phyloP scores from a whole-genome alignment of 2,113 vertebrate species.

The Phylloscopus trochilus region DNA sequence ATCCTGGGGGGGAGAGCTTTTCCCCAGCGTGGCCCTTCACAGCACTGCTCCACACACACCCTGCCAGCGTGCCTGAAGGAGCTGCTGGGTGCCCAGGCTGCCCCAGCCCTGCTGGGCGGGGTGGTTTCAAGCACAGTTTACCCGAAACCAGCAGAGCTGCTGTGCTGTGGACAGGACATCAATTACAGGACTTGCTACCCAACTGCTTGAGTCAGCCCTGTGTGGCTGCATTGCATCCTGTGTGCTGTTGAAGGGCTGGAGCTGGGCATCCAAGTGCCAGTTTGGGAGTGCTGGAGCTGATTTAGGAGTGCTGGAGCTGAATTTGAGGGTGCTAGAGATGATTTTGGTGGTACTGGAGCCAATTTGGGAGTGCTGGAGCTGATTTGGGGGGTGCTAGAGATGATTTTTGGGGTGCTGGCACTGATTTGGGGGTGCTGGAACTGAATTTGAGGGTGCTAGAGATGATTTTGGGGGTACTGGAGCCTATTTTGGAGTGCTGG shows the following conservation, averaged over 20 bases:
- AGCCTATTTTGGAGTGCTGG: neutral
- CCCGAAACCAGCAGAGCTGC: constrained; percentile 49
- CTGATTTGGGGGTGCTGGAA: neutral
- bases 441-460: neutral
- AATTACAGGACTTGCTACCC: constrained; percentile 38
- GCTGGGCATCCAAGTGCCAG: rapidly evolving
- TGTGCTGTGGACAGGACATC: neutral
- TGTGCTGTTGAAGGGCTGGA: rapidly evolving
- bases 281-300: neutral
- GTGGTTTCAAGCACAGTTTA: constrained; percentile 57
- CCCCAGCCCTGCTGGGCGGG: constrained; percentile 44
- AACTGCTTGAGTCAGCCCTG: neutral
- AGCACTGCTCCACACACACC: neutral
- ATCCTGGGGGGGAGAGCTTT: neutral
- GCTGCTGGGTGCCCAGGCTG: neutral
- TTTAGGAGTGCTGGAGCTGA: neutral
- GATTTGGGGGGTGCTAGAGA: neutral
- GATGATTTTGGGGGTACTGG: neutral
- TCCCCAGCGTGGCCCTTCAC: neutral
- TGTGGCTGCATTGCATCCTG: rapidly evolving
- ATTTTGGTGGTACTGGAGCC: neutral
- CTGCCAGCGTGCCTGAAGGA: neutral
- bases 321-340: neutral
- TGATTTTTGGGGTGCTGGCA: neutral
- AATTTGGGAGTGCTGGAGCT: neutral